These are phyloP conservation scores for Melanotaenia pygmaea DNA, from an alignment of 2,797 vertebrate genomes.

Conservation along the genomic window DNA sequence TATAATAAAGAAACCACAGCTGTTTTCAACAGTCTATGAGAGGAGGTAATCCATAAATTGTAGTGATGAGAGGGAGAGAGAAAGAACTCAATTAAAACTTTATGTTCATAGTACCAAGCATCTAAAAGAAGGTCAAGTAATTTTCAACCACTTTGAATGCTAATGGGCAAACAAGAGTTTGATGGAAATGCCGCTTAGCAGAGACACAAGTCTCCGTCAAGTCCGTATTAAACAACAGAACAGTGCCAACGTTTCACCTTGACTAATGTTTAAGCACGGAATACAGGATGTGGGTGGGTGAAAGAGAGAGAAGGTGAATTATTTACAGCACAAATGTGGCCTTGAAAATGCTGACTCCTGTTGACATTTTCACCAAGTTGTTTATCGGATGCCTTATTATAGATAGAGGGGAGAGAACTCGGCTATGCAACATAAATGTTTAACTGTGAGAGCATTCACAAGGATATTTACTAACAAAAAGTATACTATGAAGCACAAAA, in stretches of 20 bases:
- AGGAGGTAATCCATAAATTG: constrained; percentile 74
- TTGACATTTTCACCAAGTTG: constrained; percentile 33
- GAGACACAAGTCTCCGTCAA: constrained; percentile 45
- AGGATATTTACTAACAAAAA: neutral
- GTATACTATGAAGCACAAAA: neutral
- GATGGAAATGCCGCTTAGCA: constrained; percentile 54
- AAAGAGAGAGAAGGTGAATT: constrained; percentile 27
- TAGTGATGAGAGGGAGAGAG: constrained; percentile 63
- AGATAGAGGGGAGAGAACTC: constrained; percentile 16
- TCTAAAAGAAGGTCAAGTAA: constrained; percentile 76
- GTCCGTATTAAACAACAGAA: constrained; percentile 56
- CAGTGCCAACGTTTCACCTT: constrained; percentile 61
- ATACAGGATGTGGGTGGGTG: constrained; percentile 46
- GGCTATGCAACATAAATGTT: constrained; percentile 13
- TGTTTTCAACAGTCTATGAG: constrained; percentile 56
- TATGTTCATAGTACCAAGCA: constrained; percentile 49
- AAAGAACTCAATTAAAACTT: constrained; percentile 80
- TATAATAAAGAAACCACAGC: constrained; percentile 65
- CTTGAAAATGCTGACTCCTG: constrained; percentile 47
- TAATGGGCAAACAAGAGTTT: constrained; percentile 67
- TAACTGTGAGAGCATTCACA: constrained; percentile 3
- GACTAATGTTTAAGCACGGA: constrained; percentile 56
- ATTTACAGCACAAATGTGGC: constrained; percentile 43
- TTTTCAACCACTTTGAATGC: constrained; percentile 71
- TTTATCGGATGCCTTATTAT: constrained; percentile 22